Evolutionary conservation across 2,113 vertebrate species (phyloP), one percentile per base, ranked within the genome.

Genomic region (Nerophis ophidion): DNA sequence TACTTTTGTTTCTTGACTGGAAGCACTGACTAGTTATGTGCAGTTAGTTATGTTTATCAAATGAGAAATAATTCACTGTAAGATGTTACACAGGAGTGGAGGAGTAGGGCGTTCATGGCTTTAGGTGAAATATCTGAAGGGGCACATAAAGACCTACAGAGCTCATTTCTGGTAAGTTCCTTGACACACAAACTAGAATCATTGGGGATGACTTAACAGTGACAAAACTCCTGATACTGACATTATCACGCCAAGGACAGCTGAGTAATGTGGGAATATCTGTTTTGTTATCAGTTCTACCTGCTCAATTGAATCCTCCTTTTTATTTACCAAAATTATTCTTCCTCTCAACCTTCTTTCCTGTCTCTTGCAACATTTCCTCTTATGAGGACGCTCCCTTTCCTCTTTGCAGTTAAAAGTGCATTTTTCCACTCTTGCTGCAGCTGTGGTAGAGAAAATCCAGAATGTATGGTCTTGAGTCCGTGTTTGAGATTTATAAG

Each of bases 401-500:
- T 70, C 72, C 52, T 47, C 56, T 53, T 74, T 48, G 33, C n/a
- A 34, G n/a, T 49, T 4, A 38, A 65, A 6, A 35, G n/a, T 6
- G 42, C 17, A 47, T 40, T 46, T 26, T n/a, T 47, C 35, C 14
- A 36, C n/a, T 40, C n/a, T 17, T 11, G 8, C 57, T 50, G 14
- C 46, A 57, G 44, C 56, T 40, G 58, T 55, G 57, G 17, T 38
- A 63, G 42, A 72, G 59, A 72, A 60, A 68, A 46, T 65, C 53
- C 36, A 40, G 65, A 63, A 60, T 64, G 61, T 50, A 3, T 9
- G 10, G 38, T 40, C 38, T 44, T 45, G 60, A 14, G 63, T 81
- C 71, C 59, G 51, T 19, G 77, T 57, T 33, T 52, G 7, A 61
- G 68, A 87, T 84, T 86, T 86, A 88, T 34, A 79, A 78, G 56